These are phyloP conservation scores for Euplagia quadripunctaria DNA, from an alignment of 2,888 invertebrate species.

Conservation along the genomic window DNA sequence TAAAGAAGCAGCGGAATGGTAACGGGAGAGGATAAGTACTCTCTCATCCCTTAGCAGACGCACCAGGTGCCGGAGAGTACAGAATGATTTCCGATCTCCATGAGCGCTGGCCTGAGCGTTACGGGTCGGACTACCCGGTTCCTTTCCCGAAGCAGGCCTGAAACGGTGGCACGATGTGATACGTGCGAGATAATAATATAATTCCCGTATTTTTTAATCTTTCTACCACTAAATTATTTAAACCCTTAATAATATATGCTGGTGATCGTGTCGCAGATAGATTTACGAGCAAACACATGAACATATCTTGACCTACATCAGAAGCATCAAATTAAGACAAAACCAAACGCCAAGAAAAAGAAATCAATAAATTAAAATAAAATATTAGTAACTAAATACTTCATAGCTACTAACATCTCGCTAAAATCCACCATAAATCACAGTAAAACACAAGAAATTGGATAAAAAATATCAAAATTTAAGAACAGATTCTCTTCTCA, in stretches of 20 bases:
- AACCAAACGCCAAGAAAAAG: not conserved
- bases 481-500: conserved; percentile 26
- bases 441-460: conserved; percentile 28
- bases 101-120: no score
- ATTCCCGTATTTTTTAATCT: no score
- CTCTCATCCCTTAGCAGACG: no score
- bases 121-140: no score
- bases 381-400: conserved; percentile 4
- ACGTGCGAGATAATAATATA: no score
- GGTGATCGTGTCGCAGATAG: not conserved
- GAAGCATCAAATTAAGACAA: conserved; percentile 2
- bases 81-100: no score
- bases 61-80: no score
- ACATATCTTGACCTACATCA: not conserved
- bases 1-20: no score
- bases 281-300: not conserved
- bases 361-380: conserved; percentile 5
- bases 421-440: conserved; percentile 31
- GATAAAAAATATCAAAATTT: conserved; percentile 34
- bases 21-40: no score
- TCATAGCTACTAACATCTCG: conserved; percentile 11
- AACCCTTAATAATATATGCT: not conserved
- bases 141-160: no score
- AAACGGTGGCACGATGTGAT: no score
- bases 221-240: no score